phyloP scores from a whole-genome alignment of 2,888 invertebrate species.

The Emmelina monodactyla region DNA sequence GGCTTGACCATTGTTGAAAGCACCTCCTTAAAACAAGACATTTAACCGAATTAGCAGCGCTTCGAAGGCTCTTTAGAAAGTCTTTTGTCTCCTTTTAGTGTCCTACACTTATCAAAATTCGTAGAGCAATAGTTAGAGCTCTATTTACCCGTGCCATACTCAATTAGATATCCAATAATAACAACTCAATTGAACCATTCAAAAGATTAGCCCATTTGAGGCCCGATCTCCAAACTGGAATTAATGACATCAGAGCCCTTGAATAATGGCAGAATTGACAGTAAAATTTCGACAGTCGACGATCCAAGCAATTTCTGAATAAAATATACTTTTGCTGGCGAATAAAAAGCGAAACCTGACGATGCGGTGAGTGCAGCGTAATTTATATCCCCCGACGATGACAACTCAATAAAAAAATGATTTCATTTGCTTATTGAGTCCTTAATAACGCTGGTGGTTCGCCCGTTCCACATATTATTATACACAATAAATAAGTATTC shows the following conservation, averaged over 20 bases:
- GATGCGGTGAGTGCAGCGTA: slow-evolving; percentile 37
- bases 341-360: slow-evolving; percentile 47
- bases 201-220: too few relatives aligned
- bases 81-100: too few relatives aligned
- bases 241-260: slow-evolving; percentile 56
- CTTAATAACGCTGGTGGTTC: slow-evolving; percentile 53
- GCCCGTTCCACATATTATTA: slow-evolving; percentile 45
- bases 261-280: slow-evolving; percentile 64
- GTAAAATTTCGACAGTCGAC: slow-evolving; percentile 57
- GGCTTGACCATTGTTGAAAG: too few relatives aligned
- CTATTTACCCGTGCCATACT: slow-evolving; percentile 48
- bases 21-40: too few relatives aligned
- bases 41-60: too few relatives aligned
- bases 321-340: slow-evolving; percentile 60
- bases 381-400: slow-evolving; percentile 61
- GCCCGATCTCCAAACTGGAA: slow-evolving; percentile 49
- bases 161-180: too few relatives aligned
- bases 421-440: slow-evolving; percentile 66
- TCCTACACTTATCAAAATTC: too few relatives aligned
- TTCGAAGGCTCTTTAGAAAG: too few relatives aligned
- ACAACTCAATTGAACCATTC: too few relatives aligned
- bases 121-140: too few relatives aligned
- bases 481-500: slow-evolving; percentile 45
- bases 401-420: slow-evolving; percentile 66
- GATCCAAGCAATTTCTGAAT: slow-evolving; percentile 65